phyloP scores from a whole-genome alignment of 53 echinoderm and acorn worm species.

The Arbacia lixula region DNA sequence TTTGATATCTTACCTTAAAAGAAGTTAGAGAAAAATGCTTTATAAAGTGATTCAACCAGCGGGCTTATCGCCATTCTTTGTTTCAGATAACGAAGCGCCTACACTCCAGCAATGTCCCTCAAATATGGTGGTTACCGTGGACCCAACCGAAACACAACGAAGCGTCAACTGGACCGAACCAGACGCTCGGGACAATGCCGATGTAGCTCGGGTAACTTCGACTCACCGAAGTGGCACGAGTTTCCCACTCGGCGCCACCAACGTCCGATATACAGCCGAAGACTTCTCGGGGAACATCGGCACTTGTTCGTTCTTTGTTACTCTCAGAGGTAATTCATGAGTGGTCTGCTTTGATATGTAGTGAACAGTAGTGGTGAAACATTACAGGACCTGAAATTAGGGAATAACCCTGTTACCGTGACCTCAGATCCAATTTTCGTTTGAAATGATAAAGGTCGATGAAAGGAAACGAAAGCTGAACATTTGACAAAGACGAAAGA shows the following conservation, averaged over 20 bases:
- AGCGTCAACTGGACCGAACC: conserved; percentile 67
- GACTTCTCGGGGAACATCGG: conserved; percentile 72
- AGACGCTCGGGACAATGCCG: conserved; percentile 58
- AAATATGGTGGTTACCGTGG: conserved; percentile 54
- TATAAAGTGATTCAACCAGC: no score
- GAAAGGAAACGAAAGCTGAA: no score
- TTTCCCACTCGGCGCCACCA: conserved; percentile 68
- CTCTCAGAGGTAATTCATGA: conserved; percentile 70
- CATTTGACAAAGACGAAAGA: no score
- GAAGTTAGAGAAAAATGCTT: no score
- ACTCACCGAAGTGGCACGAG: conserved; percentile 55
- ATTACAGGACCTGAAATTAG: background rate
- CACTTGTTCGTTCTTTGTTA: conserved; percentile 61
- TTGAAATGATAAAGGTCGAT: no score
- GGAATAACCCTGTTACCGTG: no score
- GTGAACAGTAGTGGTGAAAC: background rate
- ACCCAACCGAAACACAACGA: conserved; percentile 54
- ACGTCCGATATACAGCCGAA: conserved; percentile 70
- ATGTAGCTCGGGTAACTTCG: conserved; percentile 57
- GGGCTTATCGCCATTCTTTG: no score
- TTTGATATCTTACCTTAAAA: no score
- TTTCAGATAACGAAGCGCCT: conserved; percentile 47
- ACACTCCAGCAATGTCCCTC: conserved; percentile 56
- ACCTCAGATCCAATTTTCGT: no score
- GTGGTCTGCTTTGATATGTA: background rate